A percentile compares a stretch with the other conserved stretches of the same genome.
Evolutionary conservation across 23 tunicate genomes (phyloP).

Genomic region (Halocynthia aurantium): DNA sequence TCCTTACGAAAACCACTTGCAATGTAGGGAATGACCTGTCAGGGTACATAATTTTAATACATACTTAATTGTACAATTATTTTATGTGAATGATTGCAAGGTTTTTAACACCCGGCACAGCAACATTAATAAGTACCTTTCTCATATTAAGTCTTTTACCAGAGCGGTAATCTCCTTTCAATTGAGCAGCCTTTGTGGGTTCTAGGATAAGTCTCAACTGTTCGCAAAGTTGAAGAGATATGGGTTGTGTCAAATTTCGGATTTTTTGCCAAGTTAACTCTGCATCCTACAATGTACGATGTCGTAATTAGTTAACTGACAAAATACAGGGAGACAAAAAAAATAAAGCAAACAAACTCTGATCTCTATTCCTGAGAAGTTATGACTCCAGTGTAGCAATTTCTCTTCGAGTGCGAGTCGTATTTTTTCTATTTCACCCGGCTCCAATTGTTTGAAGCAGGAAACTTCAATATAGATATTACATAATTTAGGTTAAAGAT

Average conservation of each 20-base stretch:
- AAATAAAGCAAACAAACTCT: background rate
- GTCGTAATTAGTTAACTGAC: background rate
- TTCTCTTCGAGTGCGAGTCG: constrained; percentile 54
- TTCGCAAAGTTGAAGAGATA: constrained; percentile 76
- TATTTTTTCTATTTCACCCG: constrained; percentile 14
- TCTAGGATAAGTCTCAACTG: constrained; percentile 91
- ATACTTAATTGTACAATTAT: background rate
- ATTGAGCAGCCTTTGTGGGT: constrained; percentile 83
- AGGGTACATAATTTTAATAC: background rate
- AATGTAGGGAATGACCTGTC: constrained; percentile 80
- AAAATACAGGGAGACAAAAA: background rate
- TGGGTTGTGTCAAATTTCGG: constrained; percentile 45
- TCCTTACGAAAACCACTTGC: constrained; percentile 95
- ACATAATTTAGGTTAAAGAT: too few species aligned
- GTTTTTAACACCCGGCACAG: background rate
- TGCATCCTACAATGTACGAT: constrained; percentile 1
- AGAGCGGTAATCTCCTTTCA: constrained; percentile 87
- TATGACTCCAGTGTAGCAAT: constrained; percentile 11
- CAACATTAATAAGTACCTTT: constrained; percentile 28
- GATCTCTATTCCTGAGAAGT: background rate
- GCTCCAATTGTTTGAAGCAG: too few species aligned
- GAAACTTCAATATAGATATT: too few species aligned
- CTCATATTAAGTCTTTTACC: constrained; percentile 94
- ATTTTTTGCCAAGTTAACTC: constrained; percentile 83
- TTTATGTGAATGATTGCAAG: background rate